phyloP scores from a whole-genome alignment of 1,140 invertebrate genomes.

The Bombus impatiens region DNA sequence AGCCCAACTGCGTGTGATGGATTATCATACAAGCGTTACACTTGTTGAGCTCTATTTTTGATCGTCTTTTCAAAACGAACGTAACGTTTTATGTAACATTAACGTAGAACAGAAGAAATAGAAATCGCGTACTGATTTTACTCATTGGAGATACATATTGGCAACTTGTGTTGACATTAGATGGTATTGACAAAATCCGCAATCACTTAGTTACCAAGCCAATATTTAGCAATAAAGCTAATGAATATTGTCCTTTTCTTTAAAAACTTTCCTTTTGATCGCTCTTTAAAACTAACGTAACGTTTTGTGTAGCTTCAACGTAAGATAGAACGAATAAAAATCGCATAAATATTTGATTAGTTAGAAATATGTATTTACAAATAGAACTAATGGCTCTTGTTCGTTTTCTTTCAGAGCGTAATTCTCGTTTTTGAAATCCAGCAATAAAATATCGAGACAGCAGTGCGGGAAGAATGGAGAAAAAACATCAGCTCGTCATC shows the following conservation, averaged over 20 bases:
- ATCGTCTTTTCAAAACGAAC: neutral
- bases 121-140: neutral
- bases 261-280: neutral
- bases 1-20: neutral
- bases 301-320: neutral
- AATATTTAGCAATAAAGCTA: no score
- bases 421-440: neutral
- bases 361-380: no score
- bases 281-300: no score
- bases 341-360: no score
- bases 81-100: neutral
- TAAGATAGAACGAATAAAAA: neutral
- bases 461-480: neutral
- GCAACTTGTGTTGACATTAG: no score
- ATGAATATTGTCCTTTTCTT: no score
- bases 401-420: neutral
- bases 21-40: neutral
- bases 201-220: no score
- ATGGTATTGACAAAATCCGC: no score
- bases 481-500: slow-evolving; percentile 7
- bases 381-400: no score
- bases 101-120: neutral
- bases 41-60: slow-evolving; percentile 10
- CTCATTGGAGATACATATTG: no score
- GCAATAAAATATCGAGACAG: neutral